Conservation (phyloP, 2,888 invertebrate genomes). For the Isoperla grammatica region DNA sequence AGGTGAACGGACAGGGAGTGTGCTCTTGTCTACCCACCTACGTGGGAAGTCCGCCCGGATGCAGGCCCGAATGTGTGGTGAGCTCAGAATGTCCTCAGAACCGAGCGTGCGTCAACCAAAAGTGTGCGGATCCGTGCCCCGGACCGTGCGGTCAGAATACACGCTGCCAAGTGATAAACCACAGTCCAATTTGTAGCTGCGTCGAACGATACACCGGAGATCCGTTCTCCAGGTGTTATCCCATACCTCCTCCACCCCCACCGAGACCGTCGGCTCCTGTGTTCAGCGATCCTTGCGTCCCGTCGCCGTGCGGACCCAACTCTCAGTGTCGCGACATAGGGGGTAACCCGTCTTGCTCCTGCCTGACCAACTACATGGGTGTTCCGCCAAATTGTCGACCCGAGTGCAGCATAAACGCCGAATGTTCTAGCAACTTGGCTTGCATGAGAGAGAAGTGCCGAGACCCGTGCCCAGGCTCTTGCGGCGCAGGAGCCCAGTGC, state of each 20-base stretch:
- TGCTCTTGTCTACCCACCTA: constrained; percentile 64
- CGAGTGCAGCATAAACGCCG: constrained; percentile 52
- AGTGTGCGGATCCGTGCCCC: constrained; percentile 66
- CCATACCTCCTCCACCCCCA: constrained; percentile 32
- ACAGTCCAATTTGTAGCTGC: constrained; percentile 66
- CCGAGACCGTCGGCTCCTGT: constrained; percentile 33
- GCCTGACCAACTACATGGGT: constrained; percentile 42
- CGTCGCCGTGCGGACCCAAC: constrained; percentile 45
- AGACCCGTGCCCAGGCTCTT: constrained; percentile 48
- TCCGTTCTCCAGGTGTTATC: constrained; percentile 66
- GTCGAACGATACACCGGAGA: constrained; percentile 67
- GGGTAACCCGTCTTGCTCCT: constrained; percentile 37
- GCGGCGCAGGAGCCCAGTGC: constrained; percentile 43
- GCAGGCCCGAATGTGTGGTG: constrained; percentile 65
- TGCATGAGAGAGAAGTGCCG: constrained; percentile 46
- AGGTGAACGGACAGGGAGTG: constrained; percentile 61
- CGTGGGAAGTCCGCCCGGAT: constrained; percentile 60
- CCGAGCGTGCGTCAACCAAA: constrained; percentile 60
- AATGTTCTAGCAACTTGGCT: constrained; percentile 46
- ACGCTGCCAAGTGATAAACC: constrained; percentile 64
- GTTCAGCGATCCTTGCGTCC: constrained; percentile 45
- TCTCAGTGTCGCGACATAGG: constrained; percentile 37
- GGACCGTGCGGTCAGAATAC: constrained; percentile 68
- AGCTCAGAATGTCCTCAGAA: constrained; percentile 64
- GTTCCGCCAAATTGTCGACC: constrained; percentile 47